A percentile compares a stretch with the other conserved stretches of the same genome.
phyloP scores from a whole-genome alignment of 1,140 invertebrate species.

The Anthonomus grandis region DNA sequence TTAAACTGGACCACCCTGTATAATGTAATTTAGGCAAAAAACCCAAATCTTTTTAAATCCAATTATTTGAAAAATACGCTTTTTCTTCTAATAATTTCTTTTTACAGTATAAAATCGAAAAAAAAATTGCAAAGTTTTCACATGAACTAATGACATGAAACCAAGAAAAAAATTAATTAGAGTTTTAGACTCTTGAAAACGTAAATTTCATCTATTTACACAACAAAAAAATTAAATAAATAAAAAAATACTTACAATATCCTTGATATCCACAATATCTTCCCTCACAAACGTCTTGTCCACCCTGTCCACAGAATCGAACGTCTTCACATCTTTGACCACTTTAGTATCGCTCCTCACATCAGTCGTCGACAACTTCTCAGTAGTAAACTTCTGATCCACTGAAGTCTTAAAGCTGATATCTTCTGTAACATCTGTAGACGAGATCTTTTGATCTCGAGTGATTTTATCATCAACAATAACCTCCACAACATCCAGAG shows the following conservation, averaged over 20 bases:
- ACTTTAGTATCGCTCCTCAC: constrained; percentile 9
- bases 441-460: not conserved
- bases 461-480: not conserved
- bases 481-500: constrained; percentile 5
- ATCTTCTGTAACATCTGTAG: constrained; percentile 15
- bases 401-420: constrained; percentile 11
- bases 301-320: constrained; percentile 26
- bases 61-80: too few species aligned
- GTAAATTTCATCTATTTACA: too few species aligned
- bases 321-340: constrained; percentile 13
- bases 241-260: constrained; percentile 48
- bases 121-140: too few species aligned
- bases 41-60: too few species aligned
- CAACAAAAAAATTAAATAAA: too few species aligned
- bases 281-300: constrained; percentile 36
- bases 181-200: too few species aligned
- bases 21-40: too few species aligned
- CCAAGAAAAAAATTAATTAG: too few species aligned
- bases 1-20: too few species aligned
- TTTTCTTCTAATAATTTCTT: too few species aligned
- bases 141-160: too few species aligned
- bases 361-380: constrained; percentile 16
- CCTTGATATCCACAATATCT: constrained; percentile 42
- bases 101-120: too few species aligned
- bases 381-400: constrained; percentile 27